These are phyloP conservation scores for Drosophila ananassae DNA, from an alignment of 1,140 invertebrate genomes.

Conservation along the genomic window DNA sequence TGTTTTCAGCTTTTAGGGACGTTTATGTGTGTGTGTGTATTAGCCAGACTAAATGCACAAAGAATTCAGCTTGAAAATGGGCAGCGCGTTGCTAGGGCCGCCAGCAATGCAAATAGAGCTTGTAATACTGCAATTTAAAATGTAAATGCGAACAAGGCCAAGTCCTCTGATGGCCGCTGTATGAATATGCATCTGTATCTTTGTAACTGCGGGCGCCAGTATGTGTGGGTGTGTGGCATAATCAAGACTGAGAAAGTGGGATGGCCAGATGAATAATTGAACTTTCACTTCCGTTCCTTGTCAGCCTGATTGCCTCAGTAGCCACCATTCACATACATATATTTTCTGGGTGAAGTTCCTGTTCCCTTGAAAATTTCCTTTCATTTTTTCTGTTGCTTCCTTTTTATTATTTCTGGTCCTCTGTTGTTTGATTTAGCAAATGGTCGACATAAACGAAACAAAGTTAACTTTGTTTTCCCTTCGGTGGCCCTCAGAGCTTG, in stretches of 20 bases:
- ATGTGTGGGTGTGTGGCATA: conserved; percentile 28
- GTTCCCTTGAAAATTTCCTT: conserved; percentile 6
- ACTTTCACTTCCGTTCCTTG: conserved; percentile 64
- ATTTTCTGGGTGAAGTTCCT: background rate
- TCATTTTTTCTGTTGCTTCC: conserved; percentile 21
- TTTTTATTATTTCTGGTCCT: conserved; percentile 19
- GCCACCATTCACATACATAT: conserved; percentile 2
- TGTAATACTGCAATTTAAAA: conserved; percentile 76
- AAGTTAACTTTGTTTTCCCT: conserved; percentile 44
- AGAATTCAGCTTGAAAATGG: conserved; percentile 57
- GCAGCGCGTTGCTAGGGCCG: conserved; percentile 51
- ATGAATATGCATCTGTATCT: conserved; percentile 32
- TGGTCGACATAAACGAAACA: conserved; percentile 61
- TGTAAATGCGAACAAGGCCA: conserved; percentile 75
- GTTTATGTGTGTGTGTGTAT: conserved; percentile 12
- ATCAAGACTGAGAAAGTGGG: conserved; percentile 24
- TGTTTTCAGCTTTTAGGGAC: background rate
- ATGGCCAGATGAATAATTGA: conserved; percentile 72
- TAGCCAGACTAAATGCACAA: conserved; percentile 40
- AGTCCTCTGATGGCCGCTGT: conserved; percentile 49
- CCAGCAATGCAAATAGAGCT: conserved; percentile 69
- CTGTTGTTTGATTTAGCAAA: conserved; percentile 62
- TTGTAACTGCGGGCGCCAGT: conserved; percentile 5
- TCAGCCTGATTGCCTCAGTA: conserved; percentile 64
- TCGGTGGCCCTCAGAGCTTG: conserved; percentile 8